Evolutionary conservation across 2,888 invertebrate genomes (phyloP).

Genomic region (Malachius bipustulatus): DNA sequence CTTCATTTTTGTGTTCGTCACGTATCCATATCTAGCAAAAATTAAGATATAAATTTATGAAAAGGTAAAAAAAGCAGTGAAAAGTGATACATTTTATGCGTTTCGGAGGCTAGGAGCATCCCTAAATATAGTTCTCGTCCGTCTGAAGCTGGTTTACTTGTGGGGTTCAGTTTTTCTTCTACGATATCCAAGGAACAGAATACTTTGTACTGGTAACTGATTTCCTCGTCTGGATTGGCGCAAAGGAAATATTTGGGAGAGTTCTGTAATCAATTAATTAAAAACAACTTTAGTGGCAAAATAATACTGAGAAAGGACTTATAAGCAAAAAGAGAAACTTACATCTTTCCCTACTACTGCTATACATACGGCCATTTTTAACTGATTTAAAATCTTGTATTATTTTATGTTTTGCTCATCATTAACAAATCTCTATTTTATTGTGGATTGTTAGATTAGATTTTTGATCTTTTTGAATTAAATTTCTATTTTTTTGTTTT

Average conservation of each 20-base stretch:
- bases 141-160: slow-evolving; percentile 56
- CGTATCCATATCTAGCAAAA: slow-evolving; percentile 73
- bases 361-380: too few relatives aligned
- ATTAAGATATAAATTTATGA: slow-evolving; percentile 13
- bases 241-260: slow-evolving; percentile 81
- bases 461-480: too few relatives aligned
- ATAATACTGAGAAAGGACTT: too few relatives aligned
- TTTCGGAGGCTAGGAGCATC: slow-evolving; percentile 84
- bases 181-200: slow-evolving; percentile 85
- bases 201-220: slow-evolving; percentile 87
- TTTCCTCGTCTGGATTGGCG: slow-evolving; percentile 63
- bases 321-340: too few relatives aligned
- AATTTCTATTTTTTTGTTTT: too few relatives aligned
- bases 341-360: too few relatives aligned
- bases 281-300: too few relatives aligned
- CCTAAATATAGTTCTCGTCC: slow-evolving; percentile 84
- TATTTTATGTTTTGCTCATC: too few relatives aligned
- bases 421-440: too few relatives aligned
- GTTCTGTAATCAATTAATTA: slow-evolving; percentile 78
- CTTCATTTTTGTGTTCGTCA: slow-evolving; percentile 94
- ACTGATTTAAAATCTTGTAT: too few relatives aligned
- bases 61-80: slow-evolving; percentile 8
- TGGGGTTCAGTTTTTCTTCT: slow-evolving; percentile 65
- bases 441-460: too few relatives aligned
- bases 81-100: slow-evolving; percentile 75